Evolutionary conservation across 2,113 vertebrate species (phyloP).

Genomic region (Morphnarchus princeps): DNA sequence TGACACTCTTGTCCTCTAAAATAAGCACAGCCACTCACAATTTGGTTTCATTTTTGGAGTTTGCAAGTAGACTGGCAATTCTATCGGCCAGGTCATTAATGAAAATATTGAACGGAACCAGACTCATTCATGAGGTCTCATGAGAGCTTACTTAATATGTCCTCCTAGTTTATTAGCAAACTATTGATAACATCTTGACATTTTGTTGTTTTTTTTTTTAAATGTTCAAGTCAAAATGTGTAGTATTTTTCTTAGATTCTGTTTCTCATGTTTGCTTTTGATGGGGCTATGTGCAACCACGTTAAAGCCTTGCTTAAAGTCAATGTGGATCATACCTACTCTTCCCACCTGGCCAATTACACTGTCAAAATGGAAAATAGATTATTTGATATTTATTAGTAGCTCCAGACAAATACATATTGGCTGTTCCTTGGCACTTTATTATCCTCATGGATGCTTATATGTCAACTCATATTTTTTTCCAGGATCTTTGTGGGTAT

Average conservation of each 20-base stretch:
- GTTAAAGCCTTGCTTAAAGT: background rate
- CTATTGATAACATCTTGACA: background rate
- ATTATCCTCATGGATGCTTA: slow-evolving; percentile 3
- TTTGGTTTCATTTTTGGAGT: background rate
- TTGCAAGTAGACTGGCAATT: slow-evolving; percentile 6
- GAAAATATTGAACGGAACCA: background rate
- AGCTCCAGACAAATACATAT: slow-evolving; percentile 14
- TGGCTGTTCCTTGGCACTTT: background rate
- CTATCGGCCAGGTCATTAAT: background rate
- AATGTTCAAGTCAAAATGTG: background rate
- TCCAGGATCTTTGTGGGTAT: background rate
- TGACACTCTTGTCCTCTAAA: background rate
- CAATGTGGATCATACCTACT: background rate
- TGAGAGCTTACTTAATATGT: background rate
- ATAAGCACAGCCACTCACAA: background rate
- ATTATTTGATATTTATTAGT: slow-evolving; percentile 40
- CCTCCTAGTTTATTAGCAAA: background rate
- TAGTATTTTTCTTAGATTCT: background rate
- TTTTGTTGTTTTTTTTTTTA: background rate
- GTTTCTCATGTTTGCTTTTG: background rate
- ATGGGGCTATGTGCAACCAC: background rate
- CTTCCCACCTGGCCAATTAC: slow-evolving; percentile 31
- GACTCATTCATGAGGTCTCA: background rate
- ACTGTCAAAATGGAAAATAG: slow-evolving; percentile 31
- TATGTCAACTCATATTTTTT: background rate